Evolutionary conservation across 2,113 vertebrate species (phyloP), one percentile per base, ranked within the genome.

Genomic region (Microtus ochrogaster): DNA sequence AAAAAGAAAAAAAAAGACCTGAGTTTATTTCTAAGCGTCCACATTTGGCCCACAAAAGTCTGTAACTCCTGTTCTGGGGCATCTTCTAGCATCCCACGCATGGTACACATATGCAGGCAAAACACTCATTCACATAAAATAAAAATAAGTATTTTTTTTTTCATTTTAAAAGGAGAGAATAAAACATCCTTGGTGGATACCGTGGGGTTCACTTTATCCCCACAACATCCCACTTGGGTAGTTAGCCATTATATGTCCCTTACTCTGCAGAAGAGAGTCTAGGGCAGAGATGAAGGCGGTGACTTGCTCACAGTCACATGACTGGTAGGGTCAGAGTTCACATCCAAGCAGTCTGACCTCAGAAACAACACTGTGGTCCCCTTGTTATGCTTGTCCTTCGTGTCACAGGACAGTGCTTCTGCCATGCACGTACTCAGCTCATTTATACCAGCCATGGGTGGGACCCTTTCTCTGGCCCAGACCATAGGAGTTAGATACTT

Each of bases 401-500:
- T 22, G 30, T 24, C 44, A 70, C 44, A 24, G 33, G 13, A 17
- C 7, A 30, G 7, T 3, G 33, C 44, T 52, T 83, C 66, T 39
- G 49, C 24, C 39, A 36, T 28, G 2, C 47, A 30, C 0, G 0
- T 1, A 6, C 17, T n/a, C 36, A 28, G 24, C 65, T 78, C 39
- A 10, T 16, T 36, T 22, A 4, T 21, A 2, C 12, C 16, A 63
- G 16, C 68, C 70, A 39, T 0, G 3, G 7, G 14, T 0, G 44
- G 17, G 7, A 70, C 52, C 41, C 21, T 66, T n/a, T 76, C 61
- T 76, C 41, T n/a, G 30, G 30, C 30, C 14, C 19, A 81, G 58
- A 65, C 14, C 9, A 0, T 22, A 4, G 10, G 2, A 10, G 10
- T 39, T 0, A 0, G 14, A 13, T 14, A 47, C 6, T 39, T 66